A percentile compares a stretch with the other conserved stretches of the same genome.
Evolutionary conservation across 2,113 vertebrate genomes (phyloP).

Genomic region (Amblyornis subalaris): DNA sequence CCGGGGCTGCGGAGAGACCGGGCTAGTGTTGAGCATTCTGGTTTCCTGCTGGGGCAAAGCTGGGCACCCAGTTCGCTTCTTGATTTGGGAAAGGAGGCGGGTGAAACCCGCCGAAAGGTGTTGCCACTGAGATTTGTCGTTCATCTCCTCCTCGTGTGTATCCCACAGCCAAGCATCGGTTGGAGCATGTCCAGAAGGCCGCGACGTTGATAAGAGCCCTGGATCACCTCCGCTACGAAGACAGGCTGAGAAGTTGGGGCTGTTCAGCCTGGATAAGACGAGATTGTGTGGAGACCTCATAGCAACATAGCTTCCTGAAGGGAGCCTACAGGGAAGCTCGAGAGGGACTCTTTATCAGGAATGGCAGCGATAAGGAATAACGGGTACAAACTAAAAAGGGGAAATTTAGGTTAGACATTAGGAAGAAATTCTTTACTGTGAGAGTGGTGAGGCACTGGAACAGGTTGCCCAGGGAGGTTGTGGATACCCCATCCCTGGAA

Average conservation of each 20-base stretch:
- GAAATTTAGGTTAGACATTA: not conserved
- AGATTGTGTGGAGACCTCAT: not conserved
- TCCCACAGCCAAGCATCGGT: not conserved
- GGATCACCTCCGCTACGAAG: rapidly evolving
- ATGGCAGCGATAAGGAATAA: rapidly evolving
- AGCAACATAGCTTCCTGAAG: not conserved
- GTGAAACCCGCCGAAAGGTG: rapidly evolving
- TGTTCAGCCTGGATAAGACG: not conserved
- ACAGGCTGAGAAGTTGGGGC: too few relatives aligned
- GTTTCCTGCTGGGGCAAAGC: not conserved
- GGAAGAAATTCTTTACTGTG: not conserved
- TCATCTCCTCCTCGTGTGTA: rapidly evolving
- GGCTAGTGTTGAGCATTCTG: rapidly evolving
- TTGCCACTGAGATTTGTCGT: not conserved
- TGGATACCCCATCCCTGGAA: not conserved
- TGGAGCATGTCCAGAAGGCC: not conserved
- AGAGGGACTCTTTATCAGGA: not conserved
- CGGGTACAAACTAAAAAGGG: not conserved
- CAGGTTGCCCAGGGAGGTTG: rapidly evolving
- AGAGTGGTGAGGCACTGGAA: rapidly evolving
- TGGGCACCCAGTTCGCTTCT: rapidly evolving
- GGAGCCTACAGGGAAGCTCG: not conserved
- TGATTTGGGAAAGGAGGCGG: rapidly evolving
- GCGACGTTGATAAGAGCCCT: rapidly evolving
- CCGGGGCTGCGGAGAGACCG: rapidly evolving